Evolutionary conservation across 1,140 invertebrate species (phyloP), one percentile per base, ranked within the genome.

Genomic region (Drosophila paulistorum): DNA sequence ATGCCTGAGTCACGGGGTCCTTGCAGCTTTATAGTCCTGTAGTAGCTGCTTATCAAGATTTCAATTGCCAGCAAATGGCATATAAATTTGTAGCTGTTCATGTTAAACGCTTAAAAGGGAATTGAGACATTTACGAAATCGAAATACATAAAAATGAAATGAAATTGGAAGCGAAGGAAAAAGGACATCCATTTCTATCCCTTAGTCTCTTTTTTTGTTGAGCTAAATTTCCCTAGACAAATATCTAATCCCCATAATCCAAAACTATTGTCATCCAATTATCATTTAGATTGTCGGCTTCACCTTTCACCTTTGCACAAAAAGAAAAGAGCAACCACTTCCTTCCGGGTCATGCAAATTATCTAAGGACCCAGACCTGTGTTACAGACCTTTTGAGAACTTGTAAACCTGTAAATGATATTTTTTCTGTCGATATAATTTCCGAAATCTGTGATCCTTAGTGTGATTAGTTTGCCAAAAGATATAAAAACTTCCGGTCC

Each of bases 401-500:
- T 11, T 11, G 35, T 9, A 39, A 71, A 63, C 75, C 78, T 81
- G 81, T 78, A 85, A 81, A 26, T 51, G 65, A 84, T 85, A 84
- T 79, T 72, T 70, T 67, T 71, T 65, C 33, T 69, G 78, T 68
- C 35, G 71, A 68, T 75, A 68, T 81, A 85, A 85, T 85, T 86
- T 85, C 71, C 55, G 74, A 70, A 70, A 89, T 82, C 79, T 65
- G 39, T 86, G 78, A 85, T 81, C 79, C 81, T 70, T 77, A 57
- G 66, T 75, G 68, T 75, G 77, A 81, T 84, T 85, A 63, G 45
- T 66, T 74, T 77, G 84, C 71, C 77, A 86, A 79, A 79, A 51
- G 75, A 79, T 75, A 76, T 77, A 79, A 81, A 86, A 69, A 82
- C 83, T 85, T 85, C 82, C 82, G 82, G 82, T 71, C 54, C 60